Percentiles rank a stretch among this genome's conserved stretches.
Evolutionary conservation across 2,113 vertebrate species (phyloP).

Genomic region (Collichthys lucidus): DNA sequence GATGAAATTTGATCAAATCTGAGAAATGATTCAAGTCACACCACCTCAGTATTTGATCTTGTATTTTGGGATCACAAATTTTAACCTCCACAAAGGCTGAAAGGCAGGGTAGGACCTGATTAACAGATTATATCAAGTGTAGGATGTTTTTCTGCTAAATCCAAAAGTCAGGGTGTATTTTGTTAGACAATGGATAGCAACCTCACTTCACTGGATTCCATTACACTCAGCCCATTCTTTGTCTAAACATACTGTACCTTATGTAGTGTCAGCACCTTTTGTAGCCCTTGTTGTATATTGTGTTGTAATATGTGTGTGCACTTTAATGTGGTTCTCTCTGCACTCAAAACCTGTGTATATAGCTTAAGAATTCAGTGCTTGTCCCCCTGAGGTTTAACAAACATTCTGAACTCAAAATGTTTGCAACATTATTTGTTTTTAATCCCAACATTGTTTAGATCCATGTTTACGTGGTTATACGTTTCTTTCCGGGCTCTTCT

Average conservation of each 20-base stretch:
- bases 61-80: not conserved
- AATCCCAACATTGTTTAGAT: not conserved
- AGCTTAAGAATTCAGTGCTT: not conserved
- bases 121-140: not conserved
- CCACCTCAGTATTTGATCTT: not conserved
- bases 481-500: too few species aligned
- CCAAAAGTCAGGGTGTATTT: not conserved
- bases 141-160: not conserved
- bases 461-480: too few species aligned
- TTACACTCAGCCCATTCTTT: too few species aligned
- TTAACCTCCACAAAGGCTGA: not conserved
- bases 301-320: too few species aligned
- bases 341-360: too few species aligned
- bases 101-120: not conserved
- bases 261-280: too few species aligned
- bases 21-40: not conserved
- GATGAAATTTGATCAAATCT: not conserved
- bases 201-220: too few species aligned
- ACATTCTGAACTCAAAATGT: not conserved
- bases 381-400: too few species aligned
- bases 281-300: too few species aligned
- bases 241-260: too few species aligned
- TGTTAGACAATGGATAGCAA: too few species aligned
- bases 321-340: not conserved
- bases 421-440: not conserved